Evolutionary conservation across 2,797 vertebrate genomes (phyloP), one percentile per base, ranked within the genome.

Genomic region (Triplophysa yarkandensis): DNA sequence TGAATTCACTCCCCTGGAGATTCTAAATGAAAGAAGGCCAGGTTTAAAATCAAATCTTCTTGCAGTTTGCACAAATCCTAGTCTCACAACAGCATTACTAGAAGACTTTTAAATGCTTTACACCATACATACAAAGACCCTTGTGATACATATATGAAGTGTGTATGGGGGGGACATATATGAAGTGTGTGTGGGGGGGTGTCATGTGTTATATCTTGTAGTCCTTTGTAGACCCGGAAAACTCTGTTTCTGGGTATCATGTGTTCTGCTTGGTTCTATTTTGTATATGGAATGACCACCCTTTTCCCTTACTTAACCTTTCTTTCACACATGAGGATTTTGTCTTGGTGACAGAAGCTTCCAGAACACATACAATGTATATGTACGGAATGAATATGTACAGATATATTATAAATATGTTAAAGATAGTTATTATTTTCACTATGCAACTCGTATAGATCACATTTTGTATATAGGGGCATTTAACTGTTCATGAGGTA

Each of bases 1-100:
- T 87, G 86, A 87, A 85, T 87, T 86, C 77, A 80, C 78, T 83
- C 82, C 86, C 85, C 80, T 76, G 81, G 83, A 88, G 84, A 86
- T 84, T 87, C 85, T 74, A 88, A 83, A 89, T 88, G 87, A 85
- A 86, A 74, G 62, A 77, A 85, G 67, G 79, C 79, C 70, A 80
- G 78, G 85, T 81, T 86, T 84, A 83, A 87, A 86, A 88, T 86
- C 79, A 1, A 84, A 83, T 80, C 83, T 81, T 80, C 85, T 83
- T 86, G 87, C 78, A 84, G 10, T 39, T 39, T 2, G 36, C 36
- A 39, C 36, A 39, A 39, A 71, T 68, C 69, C 58, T 77, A 54
- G 36, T 39, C 39, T 46, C 43, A 71, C 69, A 81, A 77, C 58
- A 64, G 70, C 60, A 74, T 80, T 73, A 43, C 48, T 72, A 46